A percentile compares a stretch with the other conserved stretches of the same genome.
These are phyloP conservation scores for Tupiocoris notatus DNA, from an alignment of 2,888 invertebrate species.

Conservation along the genomic window DNA sequence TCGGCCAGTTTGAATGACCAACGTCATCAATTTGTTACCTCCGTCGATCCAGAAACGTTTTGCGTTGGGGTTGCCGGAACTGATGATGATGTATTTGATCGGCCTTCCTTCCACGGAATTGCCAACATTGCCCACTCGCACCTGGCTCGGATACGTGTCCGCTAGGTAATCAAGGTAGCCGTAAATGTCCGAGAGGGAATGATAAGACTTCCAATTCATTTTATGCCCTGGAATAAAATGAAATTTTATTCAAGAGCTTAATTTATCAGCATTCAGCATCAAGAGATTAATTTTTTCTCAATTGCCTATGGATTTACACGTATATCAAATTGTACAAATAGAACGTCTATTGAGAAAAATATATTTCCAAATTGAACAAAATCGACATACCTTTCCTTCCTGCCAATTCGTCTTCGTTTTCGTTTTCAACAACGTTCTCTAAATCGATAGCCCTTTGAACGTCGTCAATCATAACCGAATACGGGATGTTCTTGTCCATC, in stretches of 20 bases:
- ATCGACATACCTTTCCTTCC: constrained; percentile 64
- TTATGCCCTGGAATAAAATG: constrained; percentile 57
- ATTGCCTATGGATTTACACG: too few species aligned
- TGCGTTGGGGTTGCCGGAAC: constrained; percentile 49
- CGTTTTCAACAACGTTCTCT: constrained; percentile 71
- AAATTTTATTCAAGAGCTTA: too few species aligned
- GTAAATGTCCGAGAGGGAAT: constrained; percentile 67
- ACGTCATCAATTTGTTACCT: constrained; percentile 49
- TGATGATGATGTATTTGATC: constrained; percentile 62
- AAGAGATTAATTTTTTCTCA: neutral
- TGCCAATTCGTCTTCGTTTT: constrained; percentile 66
- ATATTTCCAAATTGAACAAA: too few species aligned
- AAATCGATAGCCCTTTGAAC: constrained; percentile 74
- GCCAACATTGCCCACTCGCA: constrained; percentile 72
- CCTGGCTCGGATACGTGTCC: constrained; percentile 68
- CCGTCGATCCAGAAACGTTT: constrained; percentile 58
- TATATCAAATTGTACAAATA: too few species aligned
- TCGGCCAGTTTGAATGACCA: too few species aligned
- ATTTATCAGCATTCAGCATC: too few species aligned
- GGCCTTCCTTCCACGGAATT: constrained; percentile 70
- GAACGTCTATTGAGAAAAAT: too few species aligned
- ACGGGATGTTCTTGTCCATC: constrained; percentile 63
- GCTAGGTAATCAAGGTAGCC: constrained; percentile 71
- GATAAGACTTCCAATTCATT: constrained; percentile 76
- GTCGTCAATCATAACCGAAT: constrained; percentile 72